A percentile compares a stretch with the other conserved stretches of the same genome.
phyloP scores from a whole-genome alignment of 2,797 vertebrate species.

The Ambastaia sidthimunki region DNA sequence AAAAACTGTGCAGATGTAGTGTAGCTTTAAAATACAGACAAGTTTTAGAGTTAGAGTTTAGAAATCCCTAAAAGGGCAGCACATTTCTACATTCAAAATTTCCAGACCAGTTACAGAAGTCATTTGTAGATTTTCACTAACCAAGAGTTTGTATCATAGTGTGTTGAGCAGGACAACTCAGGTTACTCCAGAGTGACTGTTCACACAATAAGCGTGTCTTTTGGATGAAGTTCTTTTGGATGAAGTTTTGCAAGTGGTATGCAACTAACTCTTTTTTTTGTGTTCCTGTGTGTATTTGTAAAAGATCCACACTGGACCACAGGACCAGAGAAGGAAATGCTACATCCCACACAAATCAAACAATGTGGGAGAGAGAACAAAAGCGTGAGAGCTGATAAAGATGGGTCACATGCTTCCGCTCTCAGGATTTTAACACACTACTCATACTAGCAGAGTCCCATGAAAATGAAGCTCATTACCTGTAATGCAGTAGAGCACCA shows the following conservation, averaged over 20 bases:
- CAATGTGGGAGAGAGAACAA: slow-evolving; percentile 31
- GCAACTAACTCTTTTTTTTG: not conserved
- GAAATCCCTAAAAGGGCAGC: not conserved
- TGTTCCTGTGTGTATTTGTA: slow-evolving; percentile 57
- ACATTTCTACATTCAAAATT: too few relatives aligned
- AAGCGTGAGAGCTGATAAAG: slow-evolving; percentile 26
- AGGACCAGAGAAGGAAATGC: slow-evolving; percentile 63
- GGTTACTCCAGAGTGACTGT: not conserved
- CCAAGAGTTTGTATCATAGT: too few relatives aligned
- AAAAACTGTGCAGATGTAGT: slow-evolving; percentile 9
- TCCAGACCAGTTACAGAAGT: too few relatives aligned
- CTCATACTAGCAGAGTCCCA: not conserved
- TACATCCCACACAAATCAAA: slow-evolving; percentile 61
- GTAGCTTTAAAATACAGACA: not conserved
- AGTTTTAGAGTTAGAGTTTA: not conserved
- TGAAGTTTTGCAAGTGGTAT: not conserved
- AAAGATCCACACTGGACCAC: slow-evolving; percentile 52
- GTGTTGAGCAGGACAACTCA: not conserved
- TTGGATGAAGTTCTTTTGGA: not conserved
- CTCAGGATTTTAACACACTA: not conserved
- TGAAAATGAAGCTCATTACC: slow-evolving; percentile 15
- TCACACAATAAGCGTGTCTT: not conserved
- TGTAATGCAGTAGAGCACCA: not conserved
- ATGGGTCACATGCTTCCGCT: slow-evolving; percentile 32
- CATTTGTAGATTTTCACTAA: too few relatives aligned